Conservation (phyloP, 2,888 invertebrate species). For the Acronicta psi region DNA sequence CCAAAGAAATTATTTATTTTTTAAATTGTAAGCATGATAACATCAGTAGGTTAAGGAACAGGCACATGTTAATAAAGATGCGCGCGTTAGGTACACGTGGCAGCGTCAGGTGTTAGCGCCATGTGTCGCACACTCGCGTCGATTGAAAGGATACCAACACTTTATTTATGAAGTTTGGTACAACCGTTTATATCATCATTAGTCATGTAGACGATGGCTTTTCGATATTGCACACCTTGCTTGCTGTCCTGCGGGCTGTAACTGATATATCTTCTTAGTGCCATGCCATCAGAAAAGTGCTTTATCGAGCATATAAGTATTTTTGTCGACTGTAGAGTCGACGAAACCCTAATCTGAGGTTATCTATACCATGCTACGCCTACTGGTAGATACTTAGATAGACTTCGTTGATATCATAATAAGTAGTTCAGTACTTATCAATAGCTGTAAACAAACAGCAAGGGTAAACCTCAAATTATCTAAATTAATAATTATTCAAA, state of each 20-base stretch:
- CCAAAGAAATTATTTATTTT: constrained; percentile 10
- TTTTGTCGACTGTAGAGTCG: no score
- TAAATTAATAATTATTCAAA: no score
- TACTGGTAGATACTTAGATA: no score
- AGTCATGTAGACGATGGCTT: not conserved
- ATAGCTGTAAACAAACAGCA: no score
- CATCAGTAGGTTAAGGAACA: constrained; percentile 19
- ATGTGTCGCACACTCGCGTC: constrained; percentile 69
- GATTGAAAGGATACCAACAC: constrained; percentile 21
- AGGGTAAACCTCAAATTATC: no score
- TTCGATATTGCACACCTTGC: constrained; percentile 6
- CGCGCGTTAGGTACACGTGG: constrained; percentile 62
- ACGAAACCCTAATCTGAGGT: no score
- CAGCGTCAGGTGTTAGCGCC: constrained; percentile 77
- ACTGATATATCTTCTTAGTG: no score
- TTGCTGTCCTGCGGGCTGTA: constrained; percentile 2
- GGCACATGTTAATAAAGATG: constrained; percentile 56
- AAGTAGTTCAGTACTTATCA: no score
- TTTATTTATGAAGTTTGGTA: constrained; percentile 12
- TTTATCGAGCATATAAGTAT: no score
- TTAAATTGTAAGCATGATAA: constrained; percentile 6
- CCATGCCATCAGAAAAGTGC: no score
- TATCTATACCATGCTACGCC: no score
- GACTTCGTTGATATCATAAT: no score
- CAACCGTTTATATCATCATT: not conserved